phyloP scores from a whole-genome alignment of 2,797 vertebrate species.

The Sardinella longiceps region DNA sequence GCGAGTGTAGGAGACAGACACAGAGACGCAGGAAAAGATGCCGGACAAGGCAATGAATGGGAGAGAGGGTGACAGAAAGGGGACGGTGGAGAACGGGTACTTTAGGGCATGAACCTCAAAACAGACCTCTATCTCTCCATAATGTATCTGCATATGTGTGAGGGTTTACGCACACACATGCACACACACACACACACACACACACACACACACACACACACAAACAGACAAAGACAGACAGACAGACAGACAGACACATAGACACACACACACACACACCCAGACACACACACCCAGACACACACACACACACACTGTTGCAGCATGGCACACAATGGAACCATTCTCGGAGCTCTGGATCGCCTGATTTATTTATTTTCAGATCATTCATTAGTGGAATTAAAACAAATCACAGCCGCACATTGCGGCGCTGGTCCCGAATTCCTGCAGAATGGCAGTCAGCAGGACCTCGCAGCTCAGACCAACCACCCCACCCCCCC shows the following conservation, averaged over 20 bases:
- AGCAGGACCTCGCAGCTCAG: constrained; percentile 48
- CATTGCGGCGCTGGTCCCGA: constrained; percentile 48
- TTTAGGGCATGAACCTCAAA: not conserved
- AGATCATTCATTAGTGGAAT: constrained; percentile 68
- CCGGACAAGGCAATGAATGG: not conserved
- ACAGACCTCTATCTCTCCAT: not conserved
- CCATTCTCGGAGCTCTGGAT: constrained; percentile 60
- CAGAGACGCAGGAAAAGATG: not conserved
- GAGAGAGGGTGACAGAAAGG: not conserved
- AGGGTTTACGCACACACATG: not conserved
- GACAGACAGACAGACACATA: constrained; percentile 16
- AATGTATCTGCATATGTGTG: not conserved
- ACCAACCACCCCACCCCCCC: not conserved
- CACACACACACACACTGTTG: constrained; percentile 25
- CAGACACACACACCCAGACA: constrained; percentile 9
- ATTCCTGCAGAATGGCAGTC: constrained; percentile 54
- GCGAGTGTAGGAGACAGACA: not conserved
- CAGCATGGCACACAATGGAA: constrained; percentile 49
- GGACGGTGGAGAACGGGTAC: not conserved
- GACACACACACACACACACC: constrained; percentile 24
- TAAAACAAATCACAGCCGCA: constrained; percentile 59
- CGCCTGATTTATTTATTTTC: constrained; percentile 76
- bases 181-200: not conserved
- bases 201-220: constrained; percentile 10
- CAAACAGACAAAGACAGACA: too few species aligned